These are phyloP conservation scores for Perognathus longimembris DNA, from an alignment of 2,113 vertebrate species.

Conservation along the genomic window DNA sequence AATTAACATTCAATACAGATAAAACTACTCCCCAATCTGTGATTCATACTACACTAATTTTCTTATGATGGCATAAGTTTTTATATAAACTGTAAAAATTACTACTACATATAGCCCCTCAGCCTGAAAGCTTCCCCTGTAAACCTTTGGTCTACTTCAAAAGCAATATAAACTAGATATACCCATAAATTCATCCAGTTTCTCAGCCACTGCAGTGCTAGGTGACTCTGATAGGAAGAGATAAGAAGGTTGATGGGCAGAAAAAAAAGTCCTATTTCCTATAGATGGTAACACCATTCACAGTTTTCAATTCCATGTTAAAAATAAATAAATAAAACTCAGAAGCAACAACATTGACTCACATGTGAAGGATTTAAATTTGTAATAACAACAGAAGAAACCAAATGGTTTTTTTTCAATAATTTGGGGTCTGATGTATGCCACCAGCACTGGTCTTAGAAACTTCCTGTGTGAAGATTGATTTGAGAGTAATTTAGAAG, in stretches of 20 bases:
- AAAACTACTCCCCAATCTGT: conserved; percentile 25
- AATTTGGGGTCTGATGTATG: conserved; percentile 40
- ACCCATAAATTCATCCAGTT: conserved; percentile 26
- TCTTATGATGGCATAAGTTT: neutral
- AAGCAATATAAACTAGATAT: neutral
- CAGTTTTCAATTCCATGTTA: conserved; percentile 47
- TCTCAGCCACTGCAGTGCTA: neutral
- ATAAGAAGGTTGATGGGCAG: neutral
- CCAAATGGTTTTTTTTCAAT: conserved; percentile 45
- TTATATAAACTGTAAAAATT: conserved; percentile 50
- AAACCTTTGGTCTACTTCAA: conserved; percentile 15
- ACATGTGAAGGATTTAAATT: conserved; percentile 67
- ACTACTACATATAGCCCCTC: neutral
- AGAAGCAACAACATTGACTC: neutral
- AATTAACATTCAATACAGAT: conserved; percentile 47
- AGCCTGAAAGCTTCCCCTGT: neutral
- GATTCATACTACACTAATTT: conserved; percentile 11
- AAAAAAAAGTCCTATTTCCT: neutral
- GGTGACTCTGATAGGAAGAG: neutral
- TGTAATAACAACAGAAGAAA: conserved; percentile 63
- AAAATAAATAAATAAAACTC: too few species aligned
- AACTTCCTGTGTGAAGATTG: conserved; percentile 49
- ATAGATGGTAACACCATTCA: conserved; percentile 3
- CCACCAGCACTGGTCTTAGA: neutral
- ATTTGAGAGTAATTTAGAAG: conserved; percentile 58